A percentile compares a stretch with the other conserved stretches of the same genome.
Conservation (phyloP, 2,113 vertebrate genomes). For the Chiloscyllium plagiosum region DNA sequence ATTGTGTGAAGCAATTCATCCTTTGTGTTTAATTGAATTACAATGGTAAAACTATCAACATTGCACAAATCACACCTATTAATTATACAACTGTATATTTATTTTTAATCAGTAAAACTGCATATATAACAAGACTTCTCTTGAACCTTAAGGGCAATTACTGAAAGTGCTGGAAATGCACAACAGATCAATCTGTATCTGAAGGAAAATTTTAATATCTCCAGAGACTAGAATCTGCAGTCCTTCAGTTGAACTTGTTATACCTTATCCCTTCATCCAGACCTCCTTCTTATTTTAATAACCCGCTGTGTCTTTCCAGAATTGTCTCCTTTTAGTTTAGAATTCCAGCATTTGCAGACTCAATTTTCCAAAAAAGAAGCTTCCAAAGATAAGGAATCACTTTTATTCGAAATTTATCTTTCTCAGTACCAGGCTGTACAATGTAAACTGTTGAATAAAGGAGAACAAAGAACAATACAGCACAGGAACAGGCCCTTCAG, state of each 20-base stretch:
- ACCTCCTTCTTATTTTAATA: background rate
- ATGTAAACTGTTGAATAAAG: background rate
- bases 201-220: background rate
- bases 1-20: background rate
- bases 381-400: background rate
- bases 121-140: background rate
- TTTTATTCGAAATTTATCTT: background rate
- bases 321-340: background rate
- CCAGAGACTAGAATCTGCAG: background rate
- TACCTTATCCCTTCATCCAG: background rate
- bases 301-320: background rate
- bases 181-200: background rate
- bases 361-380: background rate
- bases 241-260: background rate
- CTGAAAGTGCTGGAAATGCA: background rate
- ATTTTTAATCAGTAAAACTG: conserved; percentile 17
- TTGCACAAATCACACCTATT: background rate
- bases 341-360: background rate
- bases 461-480: too few species aligned
- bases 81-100: background rate
- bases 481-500: too few species aligned
- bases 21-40: conserved; percentile 6
- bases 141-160: background rate
- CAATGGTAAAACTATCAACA: conserved; percentile 6
- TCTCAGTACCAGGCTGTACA: background rate